Evolutionary conservation across 2,113 vertebrate species (phyloP).

Genomic region (Ploceus nigricollis): DNA sequence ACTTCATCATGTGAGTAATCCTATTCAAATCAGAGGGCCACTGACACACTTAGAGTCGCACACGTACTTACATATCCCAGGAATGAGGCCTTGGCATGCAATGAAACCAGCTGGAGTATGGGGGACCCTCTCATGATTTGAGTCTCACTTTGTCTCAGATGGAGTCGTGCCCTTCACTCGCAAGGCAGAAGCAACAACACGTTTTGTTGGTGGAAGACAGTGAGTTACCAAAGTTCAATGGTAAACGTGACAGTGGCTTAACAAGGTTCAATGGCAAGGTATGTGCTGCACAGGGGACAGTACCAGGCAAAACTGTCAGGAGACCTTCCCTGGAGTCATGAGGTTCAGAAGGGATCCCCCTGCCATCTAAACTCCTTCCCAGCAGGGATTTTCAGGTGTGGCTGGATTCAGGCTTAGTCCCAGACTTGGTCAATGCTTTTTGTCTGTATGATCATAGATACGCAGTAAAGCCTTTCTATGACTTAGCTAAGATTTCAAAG

Average conservation of each 20-base stretch:
- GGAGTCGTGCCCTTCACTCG: fast-evolving
- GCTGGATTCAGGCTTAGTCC: not conserved
- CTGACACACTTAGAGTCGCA: not conserved
- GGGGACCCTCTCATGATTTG: not conserved
- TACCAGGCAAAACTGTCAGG: not conserved
- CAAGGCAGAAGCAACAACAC: not conserved
- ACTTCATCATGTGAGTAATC: not conserved
- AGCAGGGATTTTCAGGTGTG: not conserved
- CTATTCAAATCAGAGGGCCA: not conserved
- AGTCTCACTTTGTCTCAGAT: not conserved
- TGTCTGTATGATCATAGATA: not conserved
- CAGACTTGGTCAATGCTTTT: not conserved
- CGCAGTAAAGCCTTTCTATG: not conserved
- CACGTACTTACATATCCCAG: not conserved
- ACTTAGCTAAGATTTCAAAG: not conserved
- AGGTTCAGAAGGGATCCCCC: not conserved
- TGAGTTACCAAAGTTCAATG: not conserved
- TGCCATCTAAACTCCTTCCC: not conserved
- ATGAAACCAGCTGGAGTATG: not conserved
- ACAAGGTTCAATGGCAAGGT: not conserved
- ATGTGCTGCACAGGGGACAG: not conserved
- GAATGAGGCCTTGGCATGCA: not conserved
- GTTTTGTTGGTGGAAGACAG: not conserved
- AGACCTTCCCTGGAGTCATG: not conserved
- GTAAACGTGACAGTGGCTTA: not conserved